Evolutionary conservation across 2,113 vertebrate genomes (phyloP), one percentile per base, ranked within the genome.

Genomic region (Zapornia atra): DNA sequence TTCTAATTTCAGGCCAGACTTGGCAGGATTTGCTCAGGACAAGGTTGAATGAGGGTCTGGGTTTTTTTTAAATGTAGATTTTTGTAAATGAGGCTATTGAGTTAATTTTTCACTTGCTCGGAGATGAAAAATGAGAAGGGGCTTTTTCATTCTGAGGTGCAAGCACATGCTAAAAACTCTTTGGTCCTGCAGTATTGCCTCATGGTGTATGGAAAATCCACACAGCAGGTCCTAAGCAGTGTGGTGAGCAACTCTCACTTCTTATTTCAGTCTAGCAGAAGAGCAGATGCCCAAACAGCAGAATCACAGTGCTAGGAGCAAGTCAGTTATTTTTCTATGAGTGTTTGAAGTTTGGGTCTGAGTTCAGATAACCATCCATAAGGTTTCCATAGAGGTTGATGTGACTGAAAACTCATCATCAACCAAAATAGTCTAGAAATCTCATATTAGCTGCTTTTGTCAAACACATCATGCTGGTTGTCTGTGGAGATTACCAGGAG

Each of bases 401-500:
- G 68, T 60, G 69, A 56, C 71, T 90, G 60, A 83, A 90, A 88
- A 86, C 60, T 53, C 8, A 4, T 8, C 26, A 75, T 59, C 56
- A 68, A 90, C 42, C 64, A 71, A 84, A 86, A 70, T 28, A 94
- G 76, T 79, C 68, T 51, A 63, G 71, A 96, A 92, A 73, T 94
- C 64, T 94, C 46, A 9, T 46, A 28, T 33, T 70, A 71, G 38
- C 68, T 0, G 0, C 33, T 93, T 72, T 73, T 33, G 29, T 88
- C 57, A 61, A 70, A 78, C 79, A 86, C 53, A 63, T 51, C 38
- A 68, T 93, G 63, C 90, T 93, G 0, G 88, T 93, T 90, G 78
- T 93, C 78, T 82, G 64, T 88, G 72, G 82, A 90, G 79, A 75
- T 92, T 93, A 90, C 57, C 29, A 83, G 50, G 68, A 86, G 76